These are phyloP conservation scores for Platygyra sinensis DNA, from an alignment of 64 coral and sea anemone species.

Conservation along the genomic window DNA sequence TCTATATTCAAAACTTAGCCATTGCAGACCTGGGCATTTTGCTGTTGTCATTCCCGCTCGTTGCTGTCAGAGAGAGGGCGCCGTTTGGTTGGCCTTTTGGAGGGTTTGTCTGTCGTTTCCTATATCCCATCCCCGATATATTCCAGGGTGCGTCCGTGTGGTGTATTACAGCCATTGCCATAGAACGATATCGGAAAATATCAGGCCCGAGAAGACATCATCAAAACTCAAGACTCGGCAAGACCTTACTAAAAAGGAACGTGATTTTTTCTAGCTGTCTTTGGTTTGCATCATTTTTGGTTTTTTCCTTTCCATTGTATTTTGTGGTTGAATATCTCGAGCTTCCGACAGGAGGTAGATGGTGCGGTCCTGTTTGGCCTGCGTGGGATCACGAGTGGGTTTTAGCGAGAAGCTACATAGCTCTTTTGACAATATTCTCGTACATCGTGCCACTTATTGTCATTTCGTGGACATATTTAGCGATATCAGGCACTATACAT, in stretches of 20 bases:
- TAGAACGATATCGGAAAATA: constrained; percentile 48
- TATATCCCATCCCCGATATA: constrained; percentile 58
- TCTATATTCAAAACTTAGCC: constrained; percentile 60
- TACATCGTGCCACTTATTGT: constrained; percentile 46
- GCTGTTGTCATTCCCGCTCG: constrained; percentile 27
- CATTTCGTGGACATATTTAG: constrained; percentile 37
- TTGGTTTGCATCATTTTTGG: constrained; percentile 45
- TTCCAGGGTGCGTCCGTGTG: constrained; percentile 65
- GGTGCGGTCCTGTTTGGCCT: background rate
- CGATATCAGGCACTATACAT: constrained; percentile 35
- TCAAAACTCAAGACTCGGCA: background rate
- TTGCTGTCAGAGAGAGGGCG: constrained; percentile 39
- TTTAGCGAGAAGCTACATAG: constrained; percentile 5
- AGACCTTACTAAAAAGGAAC: background rate
- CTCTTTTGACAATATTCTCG: constrained; percentile 3
- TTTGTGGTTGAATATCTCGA: constrained; percentile 49
- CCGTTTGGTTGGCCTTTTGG: constrained; percentile 65
- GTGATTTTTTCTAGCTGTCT: constrained; percentile 16
- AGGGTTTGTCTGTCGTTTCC: constrained; percentile 33
- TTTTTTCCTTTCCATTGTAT: constrained; percentile 53
- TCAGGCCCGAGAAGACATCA: background rate
- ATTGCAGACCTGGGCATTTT: constrained; percentile 63
- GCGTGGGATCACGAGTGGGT: background rate
- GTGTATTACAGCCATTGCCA: constrained; percentile 55
- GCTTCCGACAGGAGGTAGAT: background rate